Conservation (phyloP, 2,113 vertebrate genomes). For the Origma solitaria region DNA sequence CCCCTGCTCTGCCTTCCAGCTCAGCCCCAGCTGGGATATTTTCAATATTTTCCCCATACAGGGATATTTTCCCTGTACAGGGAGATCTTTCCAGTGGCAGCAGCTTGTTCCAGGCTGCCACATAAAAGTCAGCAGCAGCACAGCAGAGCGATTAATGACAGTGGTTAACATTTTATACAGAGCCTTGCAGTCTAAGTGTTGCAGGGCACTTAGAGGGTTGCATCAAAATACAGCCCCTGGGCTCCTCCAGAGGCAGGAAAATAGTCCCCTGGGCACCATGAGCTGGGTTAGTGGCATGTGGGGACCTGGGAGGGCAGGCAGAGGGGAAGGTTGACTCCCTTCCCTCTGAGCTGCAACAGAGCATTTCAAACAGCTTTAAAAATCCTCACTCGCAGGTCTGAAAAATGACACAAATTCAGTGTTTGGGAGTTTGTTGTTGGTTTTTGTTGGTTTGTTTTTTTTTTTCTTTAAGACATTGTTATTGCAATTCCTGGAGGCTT, state of each 20-base stretch:
- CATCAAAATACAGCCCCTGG: neutral
- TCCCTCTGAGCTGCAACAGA: neutral
- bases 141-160: neutral
- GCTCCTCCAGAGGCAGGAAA: neutral
- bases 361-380: neutral
- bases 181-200: neutral
- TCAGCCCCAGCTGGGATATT: neutral
- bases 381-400: neutral
- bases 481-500: neutral
- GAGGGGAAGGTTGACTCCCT: neutral
- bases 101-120: constrained; percentile 12
- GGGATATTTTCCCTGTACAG: neutral
- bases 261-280: neutral
- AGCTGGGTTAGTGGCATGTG: neutral
- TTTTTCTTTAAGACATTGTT: neutral
- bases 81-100: neutral
- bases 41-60: too few relatives aligned
- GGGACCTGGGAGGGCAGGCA: neutral
- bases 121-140: constrained; percentile 7
- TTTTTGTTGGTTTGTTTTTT: neutral
- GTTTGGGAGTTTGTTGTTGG: neutral
- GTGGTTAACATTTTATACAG: neutral
- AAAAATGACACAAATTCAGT: neutral
- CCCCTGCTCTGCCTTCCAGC: neutral
- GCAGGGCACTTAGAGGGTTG: neutral